Conservation (phyloP, 1,140 invertebrate genomes). For the Polyergus mexicanus region DNA sequence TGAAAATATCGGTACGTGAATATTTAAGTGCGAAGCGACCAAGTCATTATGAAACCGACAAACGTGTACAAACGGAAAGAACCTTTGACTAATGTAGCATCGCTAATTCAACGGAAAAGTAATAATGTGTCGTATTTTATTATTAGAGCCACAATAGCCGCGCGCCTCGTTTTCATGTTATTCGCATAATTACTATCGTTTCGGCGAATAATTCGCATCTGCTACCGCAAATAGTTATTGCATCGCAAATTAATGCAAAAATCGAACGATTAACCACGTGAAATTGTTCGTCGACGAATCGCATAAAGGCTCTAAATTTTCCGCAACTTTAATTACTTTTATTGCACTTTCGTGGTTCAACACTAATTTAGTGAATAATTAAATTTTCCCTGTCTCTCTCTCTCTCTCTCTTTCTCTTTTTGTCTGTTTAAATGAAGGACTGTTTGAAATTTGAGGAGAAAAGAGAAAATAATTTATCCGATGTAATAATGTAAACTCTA, state of each 20-base stretch:
- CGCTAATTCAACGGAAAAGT: slow-evolving; percentile 51
- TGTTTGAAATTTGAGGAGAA: background rate
- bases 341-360: background rate
- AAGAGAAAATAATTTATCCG: background rate
- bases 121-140: slow-evolving; percentile 43
- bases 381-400: background rate
- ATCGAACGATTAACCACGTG: slow-evolving; percentile 36
- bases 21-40: slow-evolving; percentile 13
- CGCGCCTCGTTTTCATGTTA: slow-evolving; percentile 52
- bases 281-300: slow-evolving; percentile 1
- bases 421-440: background rate
- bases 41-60: slow-evolving; percentile 36
- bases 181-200: slow-evolving; percentile 44
- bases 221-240: slow-evolving; percentile 28
- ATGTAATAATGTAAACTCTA: background rate
- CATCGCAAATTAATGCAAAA: slow-evolving; percentile 25
- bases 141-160: background rate
- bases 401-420: background rate
- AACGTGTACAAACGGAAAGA: background rate
- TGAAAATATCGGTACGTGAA: slow-evolving; percentile 33
- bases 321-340: slow-evolving; percentile 47
- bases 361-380: slow-evolving; percentile 11
- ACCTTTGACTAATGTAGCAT: slow-evolving; percentile 51
- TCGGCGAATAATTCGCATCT: slow-evolving; percentile 46
- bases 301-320: slow-evolving; percentile 48